Evolutionary conservation across 1,140 invertebrate species (phyloP).

Genomic region (Mylabris phalerata): DNA sequence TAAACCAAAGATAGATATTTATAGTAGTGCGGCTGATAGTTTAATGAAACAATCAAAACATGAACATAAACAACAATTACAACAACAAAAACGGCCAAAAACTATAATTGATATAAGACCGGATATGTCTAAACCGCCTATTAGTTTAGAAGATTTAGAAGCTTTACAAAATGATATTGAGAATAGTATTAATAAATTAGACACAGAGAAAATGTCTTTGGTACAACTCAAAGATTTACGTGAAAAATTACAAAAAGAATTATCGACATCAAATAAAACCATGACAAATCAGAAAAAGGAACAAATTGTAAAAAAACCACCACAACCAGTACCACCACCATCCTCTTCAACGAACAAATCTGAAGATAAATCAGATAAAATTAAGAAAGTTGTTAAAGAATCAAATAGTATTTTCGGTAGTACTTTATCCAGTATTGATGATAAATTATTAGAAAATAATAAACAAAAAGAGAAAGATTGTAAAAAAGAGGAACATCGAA

Average conservation of each 20-base stretch:
- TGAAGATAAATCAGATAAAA: neutral
- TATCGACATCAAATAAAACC: neutral
- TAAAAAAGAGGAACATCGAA: constrained; percentile 17
- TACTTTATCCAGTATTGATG: constrained; percentile 30
- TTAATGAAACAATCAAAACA: constrained; percentile 1
- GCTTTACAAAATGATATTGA: constrained; percentile 25
- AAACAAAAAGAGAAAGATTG: constrained; percentile 13
- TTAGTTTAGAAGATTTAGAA: constrained; percentile 30
- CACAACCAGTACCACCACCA: constrained; percentile 16
- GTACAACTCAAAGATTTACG: constrained; percentile 23
- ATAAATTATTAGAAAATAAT: constrained; percentile 22
- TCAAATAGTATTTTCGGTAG: constrained; percentile 27
- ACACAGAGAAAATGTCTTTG: constrained; percentile 11
- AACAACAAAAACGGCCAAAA: neutral
- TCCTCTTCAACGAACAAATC: constrained; percentile 8
- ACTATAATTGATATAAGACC: constrained; percentile 14
- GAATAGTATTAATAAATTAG: neutral
- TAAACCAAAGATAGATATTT: constrained; percentile 27
- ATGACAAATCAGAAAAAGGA: neutral
- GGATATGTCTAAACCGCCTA: constrained; percentile 32
- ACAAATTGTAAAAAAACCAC: neutral
- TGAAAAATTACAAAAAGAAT: constrained; percentile 22
- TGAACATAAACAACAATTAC: neutral
- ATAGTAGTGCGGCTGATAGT: constrained; percentile 28
- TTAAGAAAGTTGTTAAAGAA: constrained; percentile 26